phyloP scores from a whole-genome alignment of 2,113 vertebrate genomes.

The Solea senegalensis region DNA sequence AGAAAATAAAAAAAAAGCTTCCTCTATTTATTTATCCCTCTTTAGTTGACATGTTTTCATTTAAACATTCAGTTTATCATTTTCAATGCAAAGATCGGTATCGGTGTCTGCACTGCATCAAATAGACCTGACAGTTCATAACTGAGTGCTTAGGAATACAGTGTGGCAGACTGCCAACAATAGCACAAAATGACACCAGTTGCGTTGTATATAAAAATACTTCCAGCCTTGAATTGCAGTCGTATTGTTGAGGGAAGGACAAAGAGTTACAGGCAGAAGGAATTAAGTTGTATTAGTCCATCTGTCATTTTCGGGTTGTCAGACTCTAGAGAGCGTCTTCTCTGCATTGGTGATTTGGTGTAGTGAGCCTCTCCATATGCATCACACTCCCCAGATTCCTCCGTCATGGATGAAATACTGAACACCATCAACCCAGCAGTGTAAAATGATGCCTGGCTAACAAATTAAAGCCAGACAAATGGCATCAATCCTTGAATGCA shows the following conservation, averaged over 20 bases:
- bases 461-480: conserved; percentile 60
- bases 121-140: conserved; percentile 24
- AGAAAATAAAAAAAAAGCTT: conserved; percentile 54
- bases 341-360: conserved; percentile 57
- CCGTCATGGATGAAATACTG: conserved; percentile 40
- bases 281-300: conserved; percentile 72
- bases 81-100: conserved; percentile 24
- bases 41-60: conserved; percentile 28
- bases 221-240: conserved; percentile 29
- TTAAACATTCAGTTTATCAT: conserved; percentile 49
- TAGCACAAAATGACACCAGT: conserved; percentile 46
- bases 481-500: conserved; percentile 54
- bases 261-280: conserved; percentile 57
- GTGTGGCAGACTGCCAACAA: conserved; percentile 39
- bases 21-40: background rate
- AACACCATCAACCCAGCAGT: conserved; percentile 41
- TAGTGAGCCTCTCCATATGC: conserved; percentile 65
- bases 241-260: conserved; percentile 43
- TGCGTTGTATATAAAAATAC: conserved; percentile 41
- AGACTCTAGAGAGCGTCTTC: conserved; percentile 52
- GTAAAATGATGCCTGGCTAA: conserved; percentile 43
- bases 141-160: conserved; percentile 9
- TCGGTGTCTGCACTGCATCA: conserved; percentile 22
- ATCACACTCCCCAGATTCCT: conserved; percentile 40
- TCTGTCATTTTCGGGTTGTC: conserved; percentile 62